These are phyloP conservation scores for Heliopora coerulea DNA, from an alignment of 92 coral and sea anemone genomes.

Conservation along the genomic window DNA sequence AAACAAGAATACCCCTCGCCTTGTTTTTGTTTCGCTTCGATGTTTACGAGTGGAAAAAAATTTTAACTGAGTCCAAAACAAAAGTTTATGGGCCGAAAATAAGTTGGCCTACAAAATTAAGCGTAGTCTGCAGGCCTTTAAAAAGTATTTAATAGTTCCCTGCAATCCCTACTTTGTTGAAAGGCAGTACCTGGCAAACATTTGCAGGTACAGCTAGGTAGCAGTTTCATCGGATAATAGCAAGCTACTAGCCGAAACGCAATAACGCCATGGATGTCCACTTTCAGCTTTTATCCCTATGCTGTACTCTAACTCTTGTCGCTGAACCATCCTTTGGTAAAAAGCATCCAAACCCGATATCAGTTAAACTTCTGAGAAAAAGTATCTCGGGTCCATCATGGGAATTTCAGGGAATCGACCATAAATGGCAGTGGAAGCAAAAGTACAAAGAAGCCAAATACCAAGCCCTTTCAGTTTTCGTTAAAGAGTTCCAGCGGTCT, in stretches of 20 bases:
- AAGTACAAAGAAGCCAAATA: conserved; percentile 11
- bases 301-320: not conserved
- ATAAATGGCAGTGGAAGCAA: conserved; percentile 33
- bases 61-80: too few relatives aligned
- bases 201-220: not conserved
- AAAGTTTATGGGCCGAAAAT: too few relatives aligned
- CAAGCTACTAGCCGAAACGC: too few relatives aligned
- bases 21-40: too few relatives aligned
- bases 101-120: too few relatives aligned
- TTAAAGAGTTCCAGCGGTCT: conserved; percentile 16
- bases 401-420: conserved; percentile 34
- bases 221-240: too few relatives aligned
- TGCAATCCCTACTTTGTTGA: too few relatives aligned
- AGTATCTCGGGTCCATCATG: conserved; percentile 29
- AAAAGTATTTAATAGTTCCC: too few relatives aligned
- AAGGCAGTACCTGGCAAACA: conserved; percentile 7
- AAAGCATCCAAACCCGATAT: not conserved
- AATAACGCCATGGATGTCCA: not conserved
- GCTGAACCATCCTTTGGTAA: not conserved
- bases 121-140: too few relatives aligned
- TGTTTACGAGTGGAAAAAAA: too few relatives aligned
- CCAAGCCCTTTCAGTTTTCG: conserved; percentile 18
- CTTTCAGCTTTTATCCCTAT: not conserved
- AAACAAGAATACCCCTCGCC: too few relatives aligned
- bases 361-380: conserved; percentile 10